Percentiles rank a stretch among this genome's conserved stretches.
phyloP scores from a whole-genome alignment of 1,140 invertebrate genomes.

The Drosophila parabipectinata region DNA sequence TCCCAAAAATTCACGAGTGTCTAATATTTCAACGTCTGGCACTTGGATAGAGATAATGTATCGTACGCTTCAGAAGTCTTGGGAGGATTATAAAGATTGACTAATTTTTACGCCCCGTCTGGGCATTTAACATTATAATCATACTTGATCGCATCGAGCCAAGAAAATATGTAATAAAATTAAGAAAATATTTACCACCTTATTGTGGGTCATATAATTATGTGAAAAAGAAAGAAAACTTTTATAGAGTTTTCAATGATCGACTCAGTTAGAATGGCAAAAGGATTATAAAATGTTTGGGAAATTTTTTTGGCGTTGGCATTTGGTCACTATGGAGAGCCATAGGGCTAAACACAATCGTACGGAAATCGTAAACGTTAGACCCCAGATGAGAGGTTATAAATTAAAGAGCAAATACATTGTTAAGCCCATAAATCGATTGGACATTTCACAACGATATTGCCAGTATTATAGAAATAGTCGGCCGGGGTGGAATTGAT shows the following conservation, averaged over 20 bases:
- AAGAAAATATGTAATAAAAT: slow-evolving; percentile 36
- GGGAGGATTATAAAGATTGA: slow-evolving; percentile 35
- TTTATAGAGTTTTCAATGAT: slow-evolving; percentile 15
- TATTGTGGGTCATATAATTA: slow-evolving; percentile 22
- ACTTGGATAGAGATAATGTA: slow-evolving; percentile 22
- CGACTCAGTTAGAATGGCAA: neutral
- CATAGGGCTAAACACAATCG: slow-evolving; percentile 7
- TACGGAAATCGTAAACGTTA: slow-evolving; percentile 22
- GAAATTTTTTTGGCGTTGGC: neutral
- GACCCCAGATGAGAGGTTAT: slow-evolving; percentile 28
- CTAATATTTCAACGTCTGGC: slow-evolving; percentile 37
- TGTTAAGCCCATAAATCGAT: slow-evolving; percentile 29
- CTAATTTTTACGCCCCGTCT: slow-evolving; percentile 34
- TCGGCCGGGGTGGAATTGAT: slow-evolving; percentile 1
- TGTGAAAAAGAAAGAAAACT: slow-evolving; percentile 6
- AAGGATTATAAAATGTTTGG: neutral
- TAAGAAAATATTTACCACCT: slow-evolving; percentile 34
- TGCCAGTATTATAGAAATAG: slow-evolving; percentile 3
- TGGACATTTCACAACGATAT: slow-evolving; percentile 31
- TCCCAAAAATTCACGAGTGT: slow-evolving; percentile 34
- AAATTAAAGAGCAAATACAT: slow-evolving; percentile 40
- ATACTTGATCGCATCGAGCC: slow-evolving; percentile 13
- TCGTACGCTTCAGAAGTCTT: neutral
- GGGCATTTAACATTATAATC: slow-evolving; percentile 15
- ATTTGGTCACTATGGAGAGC: neutral